Base-by-base conservation (phyloP, 92 coral and sea anemone genomes). In the Paragorgia papillata region DNA sequence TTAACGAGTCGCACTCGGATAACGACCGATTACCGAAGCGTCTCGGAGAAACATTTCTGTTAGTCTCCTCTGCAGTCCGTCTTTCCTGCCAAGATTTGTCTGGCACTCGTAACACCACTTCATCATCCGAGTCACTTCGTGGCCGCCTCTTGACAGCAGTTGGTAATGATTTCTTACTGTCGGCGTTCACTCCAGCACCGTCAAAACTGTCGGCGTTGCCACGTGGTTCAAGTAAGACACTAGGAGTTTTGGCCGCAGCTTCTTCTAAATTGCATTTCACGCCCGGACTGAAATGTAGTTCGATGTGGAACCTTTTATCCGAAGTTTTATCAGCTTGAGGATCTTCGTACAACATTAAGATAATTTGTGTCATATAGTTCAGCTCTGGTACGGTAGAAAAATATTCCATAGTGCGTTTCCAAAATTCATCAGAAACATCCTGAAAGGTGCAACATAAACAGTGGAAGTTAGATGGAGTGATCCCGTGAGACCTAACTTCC, bases 331-430 rank as follows among this genome's bases (percentile, higher is more conserved):
- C 98, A 29, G 97, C 98, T 17, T 85, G 89, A 0, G 98, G 98
- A 74, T 94, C 98, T 67, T 94, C 98, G 63, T 90, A 94, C 69
- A 94, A 74, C 98, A 94, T 87, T 8, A 94, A 69, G 53, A 94
- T 93, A 10, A 91, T 83, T 73, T 94, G 98, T 2, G 98, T 94
- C 97, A 94, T 90, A 86, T 94, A 94, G 89, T 90, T 90, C 65
- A 94, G 82, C 80, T 94, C 98, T 0, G 98, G 92, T 0, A 94
- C 88, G 55, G 88, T 89, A 20, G 85, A 57, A 8, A 94, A 82
- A 67, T 84, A 94, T 21, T 86, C 92, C 31, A 89, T 84, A 0
- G 98, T 96, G 62, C 92, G 88, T 60, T 82, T 88, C 98, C 98
- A 94, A 70, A 86, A 96, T 26, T 70, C 88, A 60, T 94, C 92